These are phyloP conservation scores for Lanius ludovicianus DNA, from an alignment of 2,113 vertebrate genomes.

Conservation along the genomic window DNA sequence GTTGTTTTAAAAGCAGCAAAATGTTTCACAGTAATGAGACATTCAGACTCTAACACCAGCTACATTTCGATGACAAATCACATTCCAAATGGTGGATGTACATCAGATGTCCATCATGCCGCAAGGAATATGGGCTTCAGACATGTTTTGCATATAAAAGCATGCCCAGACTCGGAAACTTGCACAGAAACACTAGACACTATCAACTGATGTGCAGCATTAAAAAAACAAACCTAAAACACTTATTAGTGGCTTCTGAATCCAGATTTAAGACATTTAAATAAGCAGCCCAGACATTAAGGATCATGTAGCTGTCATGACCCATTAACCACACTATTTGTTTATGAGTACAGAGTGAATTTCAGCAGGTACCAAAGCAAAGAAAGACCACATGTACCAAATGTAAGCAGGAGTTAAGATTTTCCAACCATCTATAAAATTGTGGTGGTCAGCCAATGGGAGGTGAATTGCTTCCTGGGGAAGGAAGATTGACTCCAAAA, in stretches of 20 bases:
- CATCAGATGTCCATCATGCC: constrained; percentile 44
- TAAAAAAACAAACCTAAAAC: not conserved
- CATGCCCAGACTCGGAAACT: constrained; percentile 43
- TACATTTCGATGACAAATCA: constrained; percentile 67
- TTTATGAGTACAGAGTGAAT: not conserved
- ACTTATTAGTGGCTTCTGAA: not conserved
- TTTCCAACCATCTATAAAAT: not conserved
- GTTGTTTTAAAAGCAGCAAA: constrained; percentile 58
- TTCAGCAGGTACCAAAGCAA: not conserved
- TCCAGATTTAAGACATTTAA: not conserved
- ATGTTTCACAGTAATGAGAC: constrained; percentile 47
- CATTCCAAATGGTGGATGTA: constrained; percentile 64
- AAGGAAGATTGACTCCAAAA: not conserved
- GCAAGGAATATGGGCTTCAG: constrained; percentile 52
- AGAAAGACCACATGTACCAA: not conserved
- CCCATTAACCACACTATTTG: not conserved
- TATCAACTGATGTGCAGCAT: not conserved
- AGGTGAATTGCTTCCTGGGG: not conserved
- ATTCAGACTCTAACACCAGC: constrained; percentile 56
- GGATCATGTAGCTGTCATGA: not conserved
- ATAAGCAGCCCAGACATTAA: not conserved
- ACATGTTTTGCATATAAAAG: constrained; percentile 66
- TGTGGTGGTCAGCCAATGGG: not conserved
- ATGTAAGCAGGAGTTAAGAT: not conserved
- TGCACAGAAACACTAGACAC: constrained; percentile 19